These are phyloP conservation scores for Rotaria magnacalcarata DNA, from an alignment of 2,888 invertebrate genomes.

Conservation along the genomic window DNA sequence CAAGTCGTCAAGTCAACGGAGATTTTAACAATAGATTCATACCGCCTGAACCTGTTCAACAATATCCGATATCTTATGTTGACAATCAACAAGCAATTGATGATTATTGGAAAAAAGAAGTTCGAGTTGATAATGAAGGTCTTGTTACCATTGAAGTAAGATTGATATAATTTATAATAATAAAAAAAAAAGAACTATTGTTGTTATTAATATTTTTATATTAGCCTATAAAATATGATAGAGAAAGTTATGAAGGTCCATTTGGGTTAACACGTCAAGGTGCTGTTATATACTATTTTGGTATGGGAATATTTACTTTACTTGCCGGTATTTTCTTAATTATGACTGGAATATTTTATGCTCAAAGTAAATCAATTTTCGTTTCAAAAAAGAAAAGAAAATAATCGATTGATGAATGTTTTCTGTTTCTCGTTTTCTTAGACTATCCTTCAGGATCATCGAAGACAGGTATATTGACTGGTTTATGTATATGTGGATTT, in stretches of 20 bases:
- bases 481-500: background rate
- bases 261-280: constrained; percentile 2
- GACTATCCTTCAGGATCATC: background rate
- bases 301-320: background rate
- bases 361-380: background rate
- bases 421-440: background rate
- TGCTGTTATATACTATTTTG: background rate
- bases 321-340: background rate
- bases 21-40: background rate
- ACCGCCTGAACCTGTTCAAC: background rate
- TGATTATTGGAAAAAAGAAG: constrained; percentile 27
- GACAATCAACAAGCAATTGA: background rate
- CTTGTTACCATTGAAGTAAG: background rate
- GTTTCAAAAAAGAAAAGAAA: too few relatives aligned
- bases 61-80: too few relatives aligned
- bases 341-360: constrained; percentile 5
- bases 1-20: background rate
- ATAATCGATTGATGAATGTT: background rate
- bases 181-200: background rate
- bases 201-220: background rate
- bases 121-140: background rate
- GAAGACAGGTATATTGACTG: background rate
- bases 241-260: background rate
- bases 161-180: background rate
- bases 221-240: background rate